phyloP scores from a whole-genome alignment of 2,888 invertebrate genomes.

The Limnephilus auricula region DNA sequence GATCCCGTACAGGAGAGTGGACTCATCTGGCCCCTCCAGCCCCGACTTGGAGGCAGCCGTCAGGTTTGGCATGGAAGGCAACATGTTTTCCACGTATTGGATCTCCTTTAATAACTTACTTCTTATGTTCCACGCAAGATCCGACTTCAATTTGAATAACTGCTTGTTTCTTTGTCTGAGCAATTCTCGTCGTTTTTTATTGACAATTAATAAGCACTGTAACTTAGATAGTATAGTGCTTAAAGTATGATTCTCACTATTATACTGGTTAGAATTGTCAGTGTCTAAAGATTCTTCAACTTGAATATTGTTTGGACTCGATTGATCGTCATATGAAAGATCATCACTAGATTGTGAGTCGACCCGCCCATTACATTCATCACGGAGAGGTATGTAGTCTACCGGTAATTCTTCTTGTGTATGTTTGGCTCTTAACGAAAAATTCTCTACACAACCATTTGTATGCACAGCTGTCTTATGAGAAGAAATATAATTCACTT shows the following conservation, averaged over 20 bases:
- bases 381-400: neutral
- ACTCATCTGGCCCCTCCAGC: slow-evolving; percentile 52
- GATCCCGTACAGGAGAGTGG: slow-evolving; percentile 39
- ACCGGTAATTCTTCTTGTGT: slow-evolving; percentile 7
- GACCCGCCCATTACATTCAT: neutral
- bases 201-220: slow-evolving; percentile 36
- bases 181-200: slow-evolving; percentile 8
- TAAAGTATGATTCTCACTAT: slow-evolving; percentile 15
- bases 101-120: slow-evolving; percentile 45
- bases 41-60: slow-evolving; percentile 72
- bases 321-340: neutral
- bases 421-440: neutral
- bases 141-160: slow-evolving; percentile 49
- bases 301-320: neutral
- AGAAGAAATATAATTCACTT: neutral
- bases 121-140: slow-evolving; percentile 14
- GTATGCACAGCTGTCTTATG: neutral
- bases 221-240: slow-evolving; percentile 47
- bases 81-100: slow-evolving; percentile 70
- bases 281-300: neutral
- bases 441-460: neutral
- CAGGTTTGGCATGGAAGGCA: slow-evolving; percentile 77
- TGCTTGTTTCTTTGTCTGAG: neutral
- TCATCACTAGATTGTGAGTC: neutral
- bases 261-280: neutral